These are phyloP conservation scores for Drosophila suzukii DNA, from an alignment of 1,140 invertebrate species.

Conservation along the genomic window DNA sequence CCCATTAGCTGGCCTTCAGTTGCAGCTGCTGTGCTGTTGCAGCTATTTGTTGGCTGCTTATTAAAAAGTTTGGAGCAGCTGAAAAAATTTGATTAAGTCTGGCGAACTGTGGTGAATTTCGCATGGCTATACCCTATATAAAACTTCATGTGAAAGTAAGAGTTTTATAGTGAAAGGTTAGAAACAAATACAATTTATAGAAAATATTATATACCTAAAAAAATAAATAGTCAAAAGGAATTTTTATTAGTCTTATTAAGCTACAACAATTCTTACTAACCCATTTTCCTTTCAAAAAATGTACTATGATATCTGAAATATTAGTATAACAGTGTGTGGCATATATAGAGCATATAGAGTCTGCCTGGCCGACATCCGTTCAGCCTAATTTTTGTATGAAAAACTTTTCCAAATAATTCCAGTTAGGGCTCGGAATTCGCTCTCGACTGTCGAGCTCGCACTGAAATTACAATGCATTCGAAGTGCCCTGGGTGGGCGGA, in stretches of 20 bases:
- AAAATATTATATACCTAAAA: too few species aligned
- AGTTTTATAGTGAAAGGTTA: not conserved
- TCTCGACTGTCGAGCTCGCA: conserved; percentile 21
- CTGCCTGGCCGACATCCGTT: not conserved
- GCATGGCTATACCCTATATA: conserved; percentile 12
- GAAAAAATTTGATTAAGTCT: conserved; percentile 64
- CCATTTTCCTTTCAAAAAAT: too few species aligned
- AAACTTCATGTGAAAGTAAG: not conserved
- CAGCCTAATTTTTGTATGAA: conserved; percentile 24
- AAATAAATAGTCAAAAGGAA: too few species aligned
- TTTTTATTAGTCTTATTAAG: too few species aligned
- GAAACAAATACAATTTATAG: too few species aligned
- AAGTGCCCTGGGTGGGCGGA: conserved; percentile 21
- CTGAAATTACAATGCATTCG: conserved; percentile 63
- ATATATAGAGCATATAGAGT: not conserved
- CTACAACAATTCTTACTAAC: too few species aligned
- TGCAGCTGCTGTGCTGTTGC: conserved; percentile 33
- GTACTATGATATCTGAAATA: too few species aligned
- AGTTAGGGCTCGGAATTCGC: conserved; percentile 32
- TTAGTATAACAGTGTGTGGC: too few species aligned
- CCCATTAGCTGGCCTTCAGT: conserved; percentile 35
- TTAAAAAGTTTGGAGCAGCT: conserved; percentile 56
- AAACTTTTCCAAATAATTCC: conserved; percentile 29
- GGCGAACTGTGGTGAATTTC: conserved; percentile 34
- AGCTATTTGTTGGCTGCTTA: conserved; percentile 40